Evolutionary conservation across 2,797 vertebrate species (phyloP).

Genomic region (Siniperca obscura): DNA sequence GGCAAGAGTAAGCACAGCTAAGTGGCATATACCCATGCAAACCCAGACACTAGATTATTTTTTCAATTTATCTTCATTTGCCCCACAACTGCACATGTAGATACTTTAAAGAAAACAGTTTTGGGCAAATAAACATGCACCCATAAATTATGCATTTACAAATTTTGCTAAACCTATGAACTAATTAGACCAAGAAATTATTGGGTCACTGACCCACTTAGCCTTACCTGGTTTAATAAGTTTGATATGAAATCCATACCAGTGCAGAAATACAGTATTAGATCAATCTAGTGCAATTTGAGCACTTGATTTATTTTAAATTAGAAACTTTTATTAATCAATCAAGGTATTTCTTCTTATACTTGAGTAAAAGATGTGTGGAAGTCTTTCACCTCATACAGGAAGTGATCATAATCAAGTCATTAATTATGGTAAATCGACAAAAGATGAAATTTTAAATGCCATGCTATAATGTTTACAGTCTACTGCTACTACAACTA

Average conservation of each 20-base stretch:
- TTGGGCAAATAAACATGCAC: background rate
- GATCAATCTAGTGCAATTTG: background rate
- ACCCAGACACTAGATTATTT: background rate
- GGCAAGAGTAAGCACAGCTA: background rate
- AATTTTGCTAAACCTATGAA: slow-evolving; percentile 13
- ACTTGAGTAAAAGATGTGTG: background rate
- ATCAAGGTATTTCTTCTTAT: background rate
- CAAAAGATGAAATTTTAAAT: background rate
- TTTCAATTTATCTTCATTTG: background rate
- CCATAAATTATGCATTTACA: slow-evolving; percentile 6
- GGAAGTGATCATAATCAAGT: background rate
- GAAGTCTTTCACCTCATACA: background rate
- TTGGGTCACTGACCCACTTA: slow-evolving; percentile 32
- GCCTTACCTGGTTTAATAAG: slow-evolving; percentile 18
- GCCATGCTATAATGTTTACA: background rate
- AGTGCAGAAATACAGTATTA: background rate
- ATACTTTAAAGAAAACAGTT: background rate
- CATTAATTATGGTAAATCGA: background rate
- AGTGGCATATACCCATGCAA: background rate
- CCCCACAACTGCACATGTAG: background rate
- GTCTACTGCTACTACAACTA: background rate
- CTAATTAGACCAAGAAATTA: slow-evolving; percentile 21
- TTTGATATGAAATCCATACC: slow-evolving; percentile 5
- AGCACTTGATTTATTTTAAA: background rate
- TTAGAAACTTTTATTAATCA: background rate